Conservation (phyloP, 2,113 vertebrate genomes). For the Anolis carolinensis region DNA sequence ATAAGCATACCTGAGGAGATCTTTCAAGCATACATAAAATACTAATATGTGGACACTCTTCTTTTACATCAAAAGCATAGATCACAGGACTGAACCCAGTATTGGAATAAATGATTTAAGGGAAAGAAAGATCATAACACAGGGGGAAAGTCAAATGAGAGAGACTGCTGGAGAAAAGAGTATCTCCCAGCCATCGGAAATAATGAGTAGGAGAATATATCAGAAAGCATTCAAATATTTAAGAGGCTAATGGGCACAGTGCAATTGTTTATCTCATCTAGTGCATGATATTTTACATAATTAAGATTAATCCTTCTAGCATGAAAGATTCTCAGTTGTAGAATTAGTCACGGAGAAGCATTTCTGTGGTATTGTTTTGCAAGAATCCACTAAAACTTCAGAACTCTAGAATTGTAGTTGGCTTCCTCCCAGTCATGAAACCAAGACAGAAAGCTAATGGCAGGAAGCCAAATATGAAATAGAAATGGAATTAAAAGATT, state of each 20-base stretch:
- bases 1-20: not conserved
- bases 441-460: not conserved
- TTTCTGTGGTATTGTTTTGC: not conserved
- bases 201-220: not conserved
- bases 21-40: not conserved
- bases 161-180: not conserved
- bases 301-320: not conserved
- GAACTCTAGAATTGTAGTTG: not conserved
- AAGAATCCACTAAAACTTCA: not conserved
- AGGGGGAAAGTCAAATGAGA: not conserved
- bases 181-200: not conserved
- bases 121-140: not conserved
- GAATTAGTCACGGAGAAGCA: not conserved
- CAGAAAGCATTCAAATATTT: not conserved
- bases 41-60: not conserved
- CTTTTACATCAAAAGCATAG: not conserved
- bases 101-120: not conserved
- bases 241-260: not conserved
- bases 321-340: not conserved
- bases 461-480: not conserved
- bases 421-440: constrained; percentile 3
- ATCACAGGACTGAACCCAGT: not conserved
- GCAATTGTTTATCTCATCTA: not conserved
- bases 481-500: not conserved
- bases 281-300: not conserved